Percentiles rank a stretch among this genome's conserved stretches.
These are phyloP conservation scores for Morpho helenor DNA, from an alignment of 2,888 invertebrate species.

Conservation along the genomic window DNA sequence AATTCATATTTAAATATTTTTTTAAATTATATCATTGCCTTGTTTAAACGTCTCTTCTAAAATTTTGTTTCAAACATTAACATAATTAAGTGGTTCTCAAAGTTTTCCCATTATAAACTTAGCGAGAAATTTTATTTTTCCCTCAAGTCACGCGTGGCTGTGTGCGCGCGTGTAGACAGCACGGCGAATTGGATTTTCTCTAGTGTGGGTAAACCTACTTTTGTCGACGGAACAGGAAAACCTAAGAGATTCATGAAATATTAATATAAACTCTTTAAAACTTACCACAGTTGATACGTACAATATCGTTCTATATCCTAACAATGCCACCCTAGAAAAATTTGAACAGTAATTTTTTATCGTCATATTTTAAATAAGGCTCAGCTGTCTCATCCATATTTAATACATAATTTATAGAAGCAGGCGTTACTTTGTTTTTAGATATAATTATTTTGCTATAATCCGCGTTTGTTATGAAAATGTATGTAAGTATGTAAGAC, in stretches of 20 bases:
- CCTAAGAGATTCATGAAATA: conserved; percentile 72
- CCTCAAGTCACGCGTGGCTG: conserved; percentile 72
- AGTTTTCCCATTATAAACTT: conserved; percentile 80
- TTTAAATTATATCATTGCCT: conserved; percentile 68
- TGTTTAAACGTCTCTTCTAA: conserved; percentile 76
- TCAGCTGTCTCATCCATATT: no score
- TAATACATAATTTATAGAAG: no score
- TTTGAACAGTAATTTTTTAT: no score
- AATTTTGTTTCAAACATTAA: conserved; percentile 80
- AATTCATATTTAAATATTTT: conserved; percentile 31
- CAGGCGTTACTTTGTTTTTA: no score
- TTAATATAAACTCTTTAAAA: conserved; percentile 50
- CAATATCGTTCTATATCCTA: conserved; percentile 33
- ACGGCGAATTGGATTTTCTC: conserved; percentile 75
- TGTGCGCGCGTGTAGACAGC: conserved; percentile 69
- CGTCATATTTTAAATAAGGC: no score
- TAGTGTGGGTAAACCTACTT: conserved; percentile 77
- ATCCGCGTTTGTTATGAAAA: no score
- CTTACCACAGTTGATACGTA: conserved; percentile 4
- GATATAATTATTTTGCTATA: no score
- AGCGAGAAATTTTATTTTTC: conserved; percentile 80
- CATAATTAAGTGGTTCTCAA: conserved; percentile 80
- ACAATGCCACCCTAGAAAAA: conserved; percentile 35
- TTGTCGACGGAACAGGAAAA: conserved; percentile 72
- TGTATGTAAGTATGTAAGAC: no score